Conservation (phyloP, 2,797 vertebrate genomes). For the Brotula barbata region DNA sequence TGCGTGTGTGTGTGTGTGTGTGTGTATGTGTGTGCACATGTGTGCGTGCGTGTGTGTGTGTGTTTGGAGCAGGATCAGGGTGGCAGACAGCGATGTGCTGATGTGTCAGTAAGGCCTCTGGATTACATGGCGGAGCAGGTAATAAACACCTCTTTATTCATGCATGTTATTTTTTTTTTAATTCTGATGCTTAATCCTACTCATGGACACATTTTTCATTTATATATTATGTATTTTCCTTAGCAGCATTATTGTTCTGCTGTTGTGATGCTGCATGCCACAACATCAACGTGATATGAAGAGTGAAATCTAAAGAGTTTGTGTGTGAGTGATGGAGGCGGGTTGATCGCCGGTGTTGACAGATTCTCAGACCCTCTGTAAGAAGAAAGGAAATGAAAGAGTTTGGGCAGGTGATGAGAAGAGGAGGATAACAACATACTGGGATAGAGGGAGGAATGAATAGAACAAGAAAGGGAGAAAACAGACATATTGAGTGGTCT, state of each 20-base stretch:
- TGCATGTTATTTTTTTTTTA: background rate
- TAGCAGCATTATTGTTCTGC: too few relatives aligned
- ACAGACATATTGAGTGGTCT: too few relatives aligned
- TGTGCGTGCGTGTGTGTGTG: constrained; percentile 6
- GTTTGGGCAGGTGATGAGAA: background rate
- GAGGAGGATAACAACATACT: background rate
- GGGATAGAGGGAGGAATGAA: background rate
- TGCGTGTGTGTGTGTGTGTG: constrained; percentile 6
- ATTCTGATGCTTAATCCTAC: background rate
- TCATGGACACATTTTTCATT: too few relatives aligned
- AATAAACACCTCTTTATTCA: constrained; percentile 32
- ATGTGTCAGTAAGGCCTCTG: constrained; percentile 65
- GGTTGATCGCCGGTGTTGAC: too few relatives aligned
- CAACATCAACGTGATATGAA: background rate
- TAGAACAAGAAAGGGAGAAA: background rate
- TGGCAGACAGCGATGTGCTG: constrained; percentile 54
- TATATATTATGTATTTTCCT: too few relatives aligned
- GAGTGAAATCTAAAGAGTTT: background rate
- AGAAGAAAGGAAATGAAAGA: background rate
- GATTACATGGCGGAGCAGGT: constrained; percentile 71
- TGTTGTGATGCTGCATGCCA: background rate
- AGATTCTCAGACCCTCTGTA: too few relatives aligned
- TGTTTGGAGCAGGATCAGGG: constrained; percentile 57
- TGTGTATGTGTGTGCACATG: background rate
- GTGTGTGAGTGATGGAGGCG: background rate